Evolutionary conservation across 2,888 invertebrate species (phyloP).

Genomic region (Ptychoptera albimana): DNA sequence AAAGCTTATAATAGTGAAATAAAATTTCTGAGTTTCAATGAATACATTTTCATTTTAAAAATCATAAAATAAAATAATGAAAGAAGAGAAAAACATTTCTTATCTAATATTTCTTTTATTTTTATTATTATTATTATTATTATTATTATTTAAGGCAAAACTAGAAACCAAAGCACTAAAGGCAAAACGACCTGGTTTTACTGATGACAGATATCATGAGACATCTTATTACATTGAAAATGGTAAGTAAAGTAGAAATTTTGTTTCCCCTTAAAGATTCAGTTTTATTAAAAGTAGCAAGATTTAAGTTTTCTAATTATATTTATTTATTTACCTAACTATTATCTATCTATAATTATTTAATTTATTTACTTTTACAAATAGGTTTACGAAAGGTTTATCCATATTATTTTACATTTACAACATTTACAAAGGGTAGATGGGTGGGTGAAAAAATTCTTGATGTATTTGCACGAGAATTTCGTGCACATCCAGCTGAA

Average conservation of each 20-base stretch:
- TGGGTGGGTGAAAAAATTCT: conserved; percentile 90
- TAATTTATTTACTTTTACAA: conserved; percentile 16
- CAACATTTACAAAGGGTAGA: conserved; percentile 88
- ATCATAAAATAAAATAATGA: too few species aligned
- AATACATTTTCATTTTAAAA: too few species aligned
- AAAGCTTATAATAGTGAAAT: too few species aligned
- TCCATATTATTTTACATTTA: conserved; percentile 93
- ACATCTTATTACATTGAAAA: conserved; percentile 92
- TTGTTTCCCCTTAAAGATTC: too few species aligned
- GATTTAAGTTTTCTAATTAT: background rate
- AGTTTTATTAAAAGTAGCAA: too few species aligned
- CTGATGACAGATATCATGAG: conserved; percentile 84
- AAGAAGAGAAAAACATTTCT: too few species aligned
- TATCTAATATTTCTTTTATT: too few species aligned
- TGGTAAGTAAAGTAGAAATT: conserved; percentile 61
- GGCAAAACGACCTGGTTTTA: conserved; percentile 81
- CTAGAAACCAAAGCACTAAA: conserved; percentile 81
- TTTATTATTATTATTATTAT: too few species aligned
- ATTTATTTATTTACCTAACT: too few species aligned
- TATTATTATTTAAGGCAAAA: conserved; percentile 58
- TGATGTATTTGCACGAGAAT: conserved; percentile 86
- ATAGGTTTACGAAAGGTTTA: conserved; percentile 88
- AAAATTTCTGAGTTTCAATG: too few species aligned
- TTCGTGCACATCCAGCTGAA: conserved; percentile 84
- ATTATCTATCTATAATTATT: too few species aligned